Evolutionary conservation across 2,113 vertebrate genomes (phyloP).

Genomic region (Atlantisia rogersi): DNA sequence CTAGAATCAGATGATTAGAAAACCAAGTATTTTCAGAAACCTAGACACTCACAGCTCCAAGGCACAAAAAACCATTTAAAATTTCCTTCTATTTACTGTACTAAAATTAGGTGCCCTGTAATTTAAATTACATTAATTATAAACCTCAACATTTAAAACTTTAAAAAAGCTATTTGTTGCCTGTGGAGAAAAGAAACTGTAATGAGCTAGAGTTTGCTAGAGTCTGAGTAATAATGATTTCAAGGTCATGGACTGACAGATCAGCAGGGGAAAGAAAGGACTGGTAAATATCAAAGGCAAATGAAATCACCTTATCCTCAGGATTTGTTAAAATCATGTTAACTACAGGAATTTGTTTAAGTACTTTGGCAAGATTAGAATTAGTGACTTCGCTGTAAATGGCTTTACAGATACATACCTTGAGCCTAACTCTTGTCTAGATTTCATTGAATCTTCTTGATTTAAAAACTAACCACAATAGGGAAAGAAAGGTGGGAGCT

Average conservation of each 20-base stretch:
- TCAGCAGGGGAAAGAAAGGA: background rate
- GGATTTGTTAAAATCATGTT: conserved; percentile 47
- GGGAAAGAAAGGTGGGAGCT: background rate
- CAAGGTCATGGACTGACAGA: conserved; percentile 43
- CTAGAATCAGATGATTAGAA: background rate
- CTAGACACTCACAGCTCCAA: background rate
- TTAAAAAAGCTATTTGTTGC: background rate
- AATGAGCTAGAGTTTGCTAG: conserved; percentile 37
- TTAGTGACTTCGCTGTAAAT: background rate
- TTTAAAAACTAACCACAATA: background rate
- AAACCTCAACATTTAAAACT: conserved; percentile 30
- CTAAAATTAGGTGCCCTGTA: conserved; percentile 3
- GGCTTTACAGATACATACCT: background rate
- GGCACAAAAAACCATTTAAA: background rate
- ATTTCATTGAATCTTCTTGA: background rate
- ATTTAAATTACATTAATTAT: conserved; percentile 48
- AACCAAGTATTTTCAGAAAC: background rate
- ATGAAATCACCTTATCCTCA: conserved; percentile 19
- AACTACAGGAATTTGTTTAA: conserved; percentile 31
- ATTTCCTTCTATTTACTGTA: conserved; percentile 5
- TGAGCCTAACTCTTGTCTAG: background rate
- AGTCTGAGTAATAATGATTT: conserved; percentile 47
- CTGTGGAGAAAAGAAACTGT: conserved; percentile 8
- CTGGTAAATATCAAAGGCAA: conserved; percentile 46
- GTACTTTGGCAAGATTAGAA: conserved; percentile 6